Evolutionary conservation across 2,888 invertebrate species (phyloP).

Genomic region (Synanthedon formicaeformis): DNA sequence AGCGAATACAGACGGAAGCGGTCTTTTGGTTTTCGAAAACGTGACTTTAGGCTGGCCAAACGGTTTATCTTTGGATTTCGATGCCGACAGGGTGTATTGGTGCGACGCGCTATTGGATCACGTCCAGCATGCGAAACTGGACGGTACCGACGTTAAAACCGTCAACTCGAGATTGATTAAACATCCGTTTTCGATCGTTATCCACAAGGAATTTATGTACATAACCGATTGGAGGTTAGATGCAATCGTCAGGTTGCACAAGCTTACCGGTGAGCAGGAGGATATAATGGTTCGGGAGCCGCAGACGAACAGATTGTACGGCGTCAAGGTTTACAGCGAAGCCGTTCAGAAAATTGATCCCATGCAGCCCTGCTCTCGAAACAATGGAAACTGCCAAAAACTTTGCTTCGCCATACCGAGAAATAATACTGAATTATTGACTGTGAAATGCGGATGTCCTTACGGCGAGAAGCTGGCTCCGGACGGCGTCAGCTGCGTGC

Average conservation of each 20-base stretch:
- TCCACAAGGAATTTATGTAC: conserved; percentile 92
- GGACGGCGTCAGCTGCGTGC: conserved; percentile 78
- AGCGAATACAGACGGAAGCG: conserved; percentile 90
- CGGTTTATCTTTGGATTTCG: conserved; percentile 93
- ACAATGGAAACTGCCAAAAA: conserved; percentile 93
- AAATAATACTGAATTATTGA: conserved; percentile 68
- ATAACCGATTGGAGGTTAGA: conserved; percentile 98
- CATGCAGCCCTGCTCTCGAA: conserved; percentile 84
- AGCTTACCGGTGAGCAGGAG: conserved; percentile 88
- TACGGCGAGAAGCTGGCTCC: conserved; percentile 86
- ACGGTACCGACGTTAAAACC: conserved; percentile 91
- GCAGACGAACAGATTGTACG: conserved; percentile 90
- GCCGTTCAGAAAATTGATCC: conserved; percentile 77
- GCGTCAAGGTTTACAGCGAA: conserved; percentile 89
- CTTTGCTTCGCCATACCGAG: conserved; percentile 92
- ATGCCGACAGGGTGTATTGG: conserved; percentile 92
- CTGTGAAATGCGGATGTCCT: conserved; percentile 88
- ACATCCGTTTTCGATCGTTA: conserved; percentile 93
- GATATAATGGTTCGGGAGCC: conserved; percentile 89
- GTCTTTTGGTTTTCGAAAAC: conserved; percentile 87
- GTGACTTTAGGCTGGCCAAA: conserved; percentile 98
- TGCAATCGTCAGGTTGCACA: conserved; percentile 91
- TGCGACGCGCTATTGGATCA: conserved; percentile 96
- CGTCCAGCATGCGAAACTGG: conserved; percentile 92
- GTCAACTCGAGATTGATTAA: conserved; percentile 87